Conservation (phyloP, 2,113 vertebrate species). For the Engraulis encrasicolus region DNA sequence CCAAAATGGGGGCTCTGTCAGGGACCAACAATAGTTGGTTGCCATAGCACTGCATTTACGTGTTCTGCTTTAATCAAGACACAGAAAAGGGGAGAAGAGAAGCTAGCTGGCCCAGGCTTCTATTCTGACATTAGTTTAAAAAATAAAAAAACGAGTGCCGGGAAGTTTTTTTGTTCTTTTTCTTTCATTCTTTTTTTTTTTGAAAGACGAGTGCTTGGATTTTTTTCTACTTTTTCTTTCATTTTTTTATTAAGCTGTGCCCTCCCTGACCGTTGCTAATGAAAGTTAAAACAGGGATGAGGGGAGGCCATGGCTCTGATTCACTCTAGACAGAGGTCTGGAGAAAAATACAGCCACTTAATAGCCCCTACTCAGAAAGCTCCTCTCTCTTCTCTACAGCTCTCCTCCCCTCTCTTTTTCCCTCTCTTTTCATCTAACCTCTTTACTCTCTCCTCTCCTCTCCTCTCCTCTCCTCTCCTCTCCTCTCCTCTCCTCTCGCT, state of each 20-base stretch:
- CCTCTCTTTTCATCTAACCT: slow-evolving; percentile 74
- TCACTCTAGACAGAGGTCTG: slow-evolving; percentile 84
- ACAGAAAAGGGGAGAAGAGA: too few relatives aligned
- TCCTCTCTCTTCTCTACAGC: slow-evolving; percentile 71
- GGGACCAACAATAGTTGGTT: background rate
- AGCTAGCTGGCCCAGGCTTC: background rate
- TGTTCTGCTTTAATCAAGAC: background rate
- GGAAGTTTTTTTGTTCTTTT: background rate
- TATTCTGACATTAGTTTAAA: background rate
- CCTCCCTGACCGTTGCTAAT: slow-evolving; percentile 65
- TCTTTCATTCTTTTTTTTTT: background rate
- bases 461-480: slow-evolving; percentile 34
- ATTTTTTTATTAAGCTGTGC: too few relatives aligned
- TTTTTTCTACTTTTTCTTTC: too few relatives aligned
- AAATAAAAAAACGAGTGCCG: background rate
- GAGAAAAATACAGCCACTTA: slow-evolving; percentile 91
- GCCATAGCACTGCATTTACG: slow-evolving; percentile 1
- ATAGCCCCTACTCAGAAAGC: slow-evolving; percentile 88
- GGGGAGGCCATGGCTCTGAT: slow-evolving; percentile 88
- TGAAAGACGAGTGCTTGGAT: background rate
- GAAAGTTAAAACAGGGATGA: slow-evolving; percentile 83
- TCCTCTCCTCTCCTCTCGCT: slow-evolving; percentile 73
- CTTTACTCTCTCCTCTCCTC: slow-evolving; percentile 60
- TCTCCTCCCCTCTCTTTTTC: slow-evolving; percentile 48
- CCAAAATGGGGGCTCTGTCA: slow-evolving; percentile 7